These are phyloP conservation scores for Cairina moschata DNA, from an alignment of 2,113 vertebrate genomes.

Conservation along the genomic window DNA sequence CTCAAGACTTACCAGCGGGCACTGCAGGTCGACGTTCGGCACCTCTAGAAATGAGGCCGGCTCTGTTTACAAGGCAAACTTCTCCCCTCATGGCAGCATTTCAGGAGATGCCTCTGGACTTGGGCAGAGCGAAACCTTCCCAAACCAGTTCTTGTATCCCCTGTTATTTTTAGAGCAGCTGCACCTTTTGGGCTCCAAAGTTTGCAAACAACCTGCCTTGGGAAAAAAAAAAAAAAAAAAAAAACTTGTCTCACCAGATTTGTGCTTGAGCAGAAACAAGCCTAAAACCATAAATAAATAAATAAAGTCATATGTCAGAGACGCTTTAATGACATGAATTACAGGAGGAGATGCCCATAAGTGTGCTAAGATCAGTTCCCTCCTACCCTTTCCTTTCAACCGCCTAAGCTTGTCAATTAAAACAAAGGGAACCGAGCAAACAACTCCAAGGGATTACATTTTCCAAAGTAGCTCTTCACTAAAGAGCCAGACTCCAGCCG, in stretches of 20 bases:
- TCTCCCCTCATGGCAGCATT: slow-evolving; percentile 14
- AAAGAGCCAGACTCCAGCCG: background rate
- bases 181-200: slow-evolving; percentile 41
- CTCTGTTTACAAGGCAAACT: slow-evolving; percentile 34
- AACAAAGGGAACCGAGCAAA: slow-evolving; percentile 44
- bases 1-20: background rate
- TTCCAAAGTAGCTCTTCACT: slow-evolving; percentile 43
- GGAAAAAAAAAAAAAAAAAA: background rate
- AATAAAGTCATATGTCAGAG: slow-evolving; percentile 6
- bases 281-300: slow-evolving; percentile 45
- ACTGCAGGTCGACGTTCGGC: background rate
- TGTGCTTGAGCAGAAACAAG: slow-evolving; percentile 23
- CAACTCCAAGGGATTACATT: slow-evolving; percentile 16
- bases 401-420: slow-evolving; percentile 36
- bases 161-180: slow-evolving; percentile 62
- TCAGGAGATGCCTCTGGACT: slow-evolving; percentile 46
- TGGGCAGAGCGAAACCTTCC: slow-evolving; percentile 18
- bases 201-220: slow-evolving; percentile 42
- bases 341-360: slow-evolving; percentile 11
- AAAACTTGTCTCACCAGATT: slow-evolving; percentile 11
- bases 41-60: slow-evolving; percentile 44
- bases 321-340: background rate
- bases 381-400: slow-evolving; percentile 36
- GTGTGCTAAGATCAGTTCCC: slow-evolving; percentile 25
- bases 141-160: slow-evolving; percentile 59